Evolutionary conservation across 1,140 invertebrate species (phyloP).

Genomic region (Bombus consobrinus): DNA sequence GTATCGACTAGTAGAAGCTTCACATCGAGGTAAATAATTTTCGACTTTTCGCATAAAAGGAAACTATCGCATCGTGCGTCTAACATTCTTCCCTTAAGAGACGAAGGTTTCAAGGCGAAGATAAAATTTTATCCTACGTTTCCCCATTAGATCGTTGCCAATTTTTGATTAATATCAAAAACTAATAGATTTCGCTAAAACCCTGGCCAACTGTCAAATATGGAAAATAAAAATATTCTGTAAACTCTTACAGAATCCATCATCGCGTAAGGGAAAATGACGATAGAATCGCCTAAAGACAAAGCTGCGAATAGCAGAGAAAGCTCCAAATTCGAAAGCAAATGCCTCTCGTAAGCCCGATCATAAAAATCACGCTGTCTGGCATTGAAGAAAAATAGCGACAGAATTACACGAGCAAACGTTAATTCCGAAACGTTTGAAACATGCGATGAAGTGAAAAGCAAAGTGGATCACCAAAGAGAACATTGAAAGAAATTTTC

Average conservation of each 20-base stretch:
- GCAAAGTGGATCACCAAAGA: rapidly evolving
- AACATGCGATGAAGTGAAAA: background rate
- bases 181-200: no score
- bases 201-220: no score
- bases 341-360: no score
- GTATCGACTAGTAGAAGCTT: background rate
- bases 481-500: background rate
- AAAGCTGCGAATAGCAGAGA: no score
- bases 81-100: background rate
- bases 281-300: no score
- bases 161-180: background rate
- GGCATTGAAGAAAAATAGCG: background rate
- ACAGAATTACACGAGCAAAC: background rate
- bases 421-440: no score
- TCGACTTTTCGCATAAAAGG: background rate
- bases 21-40: background rate
- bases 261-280: no score
- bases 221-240: no score
- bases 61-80: background rate
- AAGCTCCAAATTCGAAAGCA: no score
- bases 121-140: background rate
- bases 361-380: no score
- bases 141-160: background rate
- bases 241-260: background rate
- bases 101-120: background rate